Evolutionary conservation across 2,113 vertebrate genomes (phyloP).

Genomic region (Willisornis vidua): DNA sequence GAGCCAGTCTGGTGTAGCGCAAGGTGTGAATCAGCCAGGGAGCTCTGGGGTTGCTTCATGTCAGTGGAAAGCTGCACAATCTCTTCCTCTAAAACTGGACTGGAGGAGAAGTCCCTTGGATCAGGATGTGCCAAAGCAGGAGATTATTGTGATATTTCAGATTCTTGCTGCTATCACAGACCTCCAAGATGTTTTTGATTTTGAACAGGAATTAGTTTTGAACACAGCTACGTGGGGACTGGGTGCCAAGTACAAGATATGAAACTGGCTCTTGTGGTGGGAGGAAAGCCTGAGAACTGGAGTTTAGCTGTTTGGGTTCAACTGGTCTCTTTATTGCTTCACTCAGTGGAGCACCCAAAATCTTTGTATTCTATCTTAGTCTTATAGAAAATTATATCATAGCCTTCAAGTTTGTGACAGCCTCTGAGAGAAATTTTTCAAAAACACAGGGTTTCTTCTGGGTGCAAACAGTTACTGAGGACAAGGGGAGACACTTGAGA

Average conservation of each 20-base stretch:
- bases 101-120: background rate
- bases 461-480: background rate
- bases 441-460: background rate
- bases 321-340: background rate
- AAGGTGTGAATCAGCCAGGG: background rate
- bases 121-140: background rate
- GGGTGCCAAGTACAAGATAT: background rate
- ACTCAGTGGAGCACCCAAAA: background rate
- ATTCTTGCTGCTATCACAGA: background rate
- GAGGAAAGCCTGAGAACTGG: background rate
- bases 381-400: background rate
- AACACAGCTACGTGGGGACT: background rate
- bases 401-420: background rate
- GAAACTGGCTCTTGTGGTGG: background rate
- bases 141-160: background rate
- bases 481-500: background rate
- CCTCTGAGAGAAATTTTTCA: rapidly evolving
- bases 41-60: background rate
- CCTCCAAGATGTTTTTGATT: background rate
- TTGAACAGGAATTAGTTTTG: background rate
- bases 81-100: background rate
- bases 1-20: background rate
- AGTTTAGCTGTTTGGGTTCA: background rate
- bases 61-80: background rate
- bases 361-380: background rate